Percentiles rank a stretch among this genome's conserved stretches.
These are phyloP conservation scores for Eilema griseolum DNA, from an alignment of 2,888 invertebrate species.

Conservation along the genomic window DNA sequence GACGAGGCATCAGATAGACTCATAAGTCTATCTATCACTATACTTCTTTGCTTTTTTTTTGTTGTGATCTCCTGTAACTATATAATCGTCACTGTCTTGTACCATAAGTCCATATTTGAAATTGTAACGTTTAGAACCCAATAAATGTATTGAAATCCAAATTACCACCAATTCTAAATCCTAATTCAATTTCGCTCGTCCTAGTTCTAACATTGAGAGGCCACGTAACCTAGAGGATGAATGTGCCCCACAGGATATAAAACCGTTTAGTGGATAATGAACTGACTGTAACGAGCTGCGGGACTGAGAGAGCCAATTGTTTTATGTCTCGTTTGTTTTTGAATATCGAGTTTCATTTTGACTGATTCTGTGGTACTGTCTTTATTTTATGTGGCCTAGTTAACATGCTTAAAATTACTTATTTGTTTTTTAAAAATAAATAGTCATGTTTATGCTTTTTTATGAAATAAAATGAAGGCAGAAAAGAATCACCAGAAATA, in stretches of 20 bases:
- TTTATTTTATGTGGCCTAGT: neutral
- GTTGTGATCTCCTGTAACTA: neutral
- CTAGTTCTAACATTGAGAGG: constrained; percentile 41
- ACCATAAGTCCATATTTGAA: neutral
- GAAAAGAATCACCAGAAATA: too few species aligned
- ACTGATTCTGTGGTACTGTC: neutral
- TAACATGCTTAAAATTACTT: too few species aligned
- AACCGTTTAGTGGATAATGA: constrained; percentile 54
- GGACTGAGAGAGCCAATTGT: constrained; percentile 45
- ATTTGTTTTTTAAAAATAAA: too few species aligned
- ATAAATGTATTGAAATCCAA: constrained; percentile 10
- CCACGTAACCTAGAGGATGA: constrained; percentile 32
- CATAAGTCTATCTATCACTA: too few species aligned
- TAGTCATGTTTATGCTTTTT: too few species aligned
- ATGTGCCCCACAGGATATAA: constrained; percentile 50
- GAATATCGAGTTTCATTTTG: constrained; percentile 27
- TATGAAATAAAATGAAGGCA: too few species aligned
- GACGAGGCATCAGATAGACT: neutral
- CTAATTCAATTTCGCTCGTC: constrained; percentile 32
- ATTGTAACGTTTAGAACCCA: too few species aligned
- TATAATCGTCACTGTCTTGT: neutral
- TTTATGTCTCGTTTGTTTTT: constrained; percentile 41
- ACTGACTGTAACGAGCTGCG: constrained; percentile 44
- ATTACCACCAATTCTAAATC: constrained; percentile 22
- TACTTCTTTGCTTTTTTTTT: neutral